Base-by-base conservation (phyloP, 2,888 invertebrate genomes). In the Trilocha varians region DNA sequence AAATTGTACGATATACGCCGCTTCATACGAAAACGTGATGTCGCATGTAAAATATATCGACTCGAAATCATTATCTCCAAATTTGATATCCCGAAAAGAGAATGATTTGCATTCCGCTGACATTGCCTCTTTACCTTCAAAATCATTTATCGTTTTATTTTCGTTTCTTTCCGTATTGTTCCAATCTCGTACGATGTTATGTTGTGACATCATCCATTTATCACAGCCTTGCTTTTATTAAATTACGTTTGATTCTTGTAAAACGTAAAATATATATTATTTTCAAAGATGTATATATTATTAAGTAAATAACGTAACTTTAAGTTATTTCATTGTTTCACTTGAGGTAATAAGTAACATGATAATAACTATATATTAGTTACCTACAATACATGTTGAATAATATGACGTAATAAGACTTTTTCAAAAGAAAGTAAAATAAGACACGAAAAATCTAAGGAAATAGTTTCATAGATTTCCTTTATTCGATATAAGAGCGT, bases 61-160 rank as follows among this genome's bases (percentile, higher is more conserved):
- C 47, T 53, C 57, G 55, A 60, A 61, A 53, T 60, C 57, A 56
- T 65, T 66, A 61, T 52, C 50, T 57, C 49, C 43, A 50, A 55
- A 59, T 60, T 57, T 55, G 56, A 59, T 58, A 52, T 55, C 40
- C 38, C 45, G 43, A 40, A 44, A 48, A 45, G 48, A 38, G 34
- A 43, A 48, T 43, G 41, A 41, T 45, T 45, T 46, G 36, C 39
- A 39, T 39, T 34, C 33, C 16, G 25, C 25, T 25, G 34, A 39
- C 17, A 39, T 34, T 39, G 18, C 18, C 34, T 35, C 34, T 36
- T 17, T 13, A 13, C 4, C 25, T 16, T 33, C 32, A 17, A 35
- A 16, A 17, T 9, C 36, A 47, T 43, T 42, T 44, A 40, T 44
- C 44, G 18, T 42, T 44, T 40, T 39, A 46, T 32, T 45, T 15